phyloP scores from a whole-genome alignment of 2,113 vertebrate species.

The Nibea albiflora region DNA sequence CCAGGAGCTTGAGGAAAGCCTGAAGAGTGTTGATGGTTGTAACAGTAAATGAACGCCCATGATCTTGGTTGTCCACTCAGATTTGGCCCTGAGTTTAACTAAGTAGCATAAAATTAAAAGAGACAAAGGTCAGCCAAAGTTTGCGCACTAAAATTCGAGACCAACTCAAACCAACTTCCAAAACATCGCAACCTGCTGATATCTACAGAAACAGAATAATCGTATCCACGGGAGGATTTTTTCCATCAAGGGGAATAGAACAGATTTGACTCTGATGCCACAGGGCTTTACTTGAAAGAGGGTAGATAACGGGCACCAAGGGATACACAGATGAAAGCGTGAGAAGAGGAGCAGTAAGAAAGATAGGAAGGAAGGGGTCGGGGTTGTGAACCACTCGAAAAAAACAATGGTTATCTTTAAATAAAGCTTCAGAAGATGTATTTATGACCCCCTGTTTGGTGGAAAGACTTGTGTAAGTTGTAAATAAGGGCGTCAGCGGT shows the following conservation, averaged over 20 bases:
- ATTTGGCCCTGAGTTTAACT: not conserved
- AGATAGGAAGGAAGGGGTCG: constrained; percentile 74
- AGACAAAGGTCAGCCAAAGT: not conserved
- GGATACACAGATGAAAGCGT: constrained; percentile 61
- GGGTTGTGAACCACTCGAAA: constrained; percentile 45
- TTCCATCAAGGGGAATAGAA: constrained; percentile 21
- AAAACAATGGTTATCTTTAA: constrained; percentile 74
- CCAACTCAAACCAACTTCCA: constrained; percentile 4
- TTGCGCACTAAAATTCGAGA: not conserved
- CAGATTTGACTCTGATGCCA: constrained; percentile 39
- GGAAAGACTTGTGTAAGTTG: constrained; percentile 18
- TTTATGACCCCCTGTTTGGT: constrained; percentile 55
- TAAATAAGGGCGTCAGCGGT: constrained; percentile 14
- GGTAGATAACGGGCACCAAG: constrained; percentile 45
- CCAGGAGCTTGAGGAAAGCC: not conserved
- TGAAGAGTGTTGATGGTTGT: not conserved
- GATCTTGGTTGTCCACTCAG: not conserved
- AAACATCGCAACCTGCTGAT: constrained; percentile 34
- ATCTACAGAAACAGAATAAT: constrained; percentile 17
- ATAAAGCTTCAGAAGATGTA: constrained; percentile 69
- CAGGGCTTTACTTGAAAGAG: constrained; percentile 50
- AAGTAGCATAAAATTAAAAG: not conserved
- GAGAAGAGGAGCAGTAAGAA: constrained; percentile 63
- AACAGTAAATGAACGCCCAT: not conserved
- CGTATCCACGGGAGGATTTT: not conserved